phyloP scores from a whole-genome alignment of 2,888 invertebrate genomes.

The Lithosia quadra region DNA sequence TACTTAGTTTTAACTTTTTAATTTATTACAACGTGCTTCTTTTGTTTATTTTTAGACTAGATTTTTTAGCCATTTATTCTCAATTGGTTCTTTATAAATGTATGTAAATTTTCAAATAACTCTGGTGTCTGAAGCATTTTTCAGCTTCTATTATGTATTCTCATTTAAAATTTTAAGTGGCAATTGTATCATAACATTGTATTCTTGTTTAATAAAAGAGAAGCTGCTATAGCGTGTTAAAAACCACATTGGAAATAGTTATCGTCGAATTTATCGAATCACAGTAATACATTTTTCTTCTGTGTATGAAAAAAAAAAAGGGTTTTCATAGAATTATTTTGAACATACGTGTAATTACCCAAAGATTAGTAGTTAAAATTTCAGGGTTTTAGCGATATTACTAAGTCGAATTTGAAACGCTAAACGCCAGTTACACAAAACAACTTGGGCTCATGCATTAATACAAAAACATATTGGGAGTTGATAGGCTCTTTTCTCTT shows the following conservation, averaged over 20 bases:
- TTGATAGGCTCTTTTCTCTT: not conserved
- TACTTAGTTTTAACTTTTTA: not conserved
- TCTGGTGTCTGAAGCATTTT: not conserved
- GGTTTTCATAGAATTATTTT: too few species aligned
- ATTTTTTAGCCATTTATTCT: not conserved
- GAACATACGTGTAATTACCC: too few species aligned
- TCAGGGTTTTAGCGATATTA: too few species aligned
- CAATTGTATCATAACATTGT: too few species aligned
- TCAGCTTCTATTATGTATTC: too few species aligned
- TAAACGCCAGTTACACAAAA: not conserved
- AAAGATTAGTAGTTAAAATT: too few species aligned
- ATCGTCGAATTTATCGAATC: not conserved
- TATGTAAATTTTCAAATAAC: not conserved
- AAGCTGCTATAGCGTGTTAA: too few species aligned
- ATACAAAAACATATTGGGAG: too few species aligned
- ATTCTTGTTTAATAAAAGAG: too few species aligned
- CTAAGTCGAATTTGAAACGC: not conserved
- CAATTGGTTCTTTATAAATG: not conserved
- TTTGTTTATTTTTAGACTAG: not conserved
- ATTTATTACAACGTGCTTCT: not conserved
- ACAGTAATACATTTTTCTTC: not conserved
- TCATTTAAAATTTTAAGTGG: too few species aligned
- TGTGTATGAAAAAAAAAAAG: not conserved
- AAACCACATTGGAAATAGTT: too few species aligned
- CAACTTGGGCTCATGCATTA: not conserved